phyloP scores from a whole-genome alignment of 2,888 invertebrate species.

The Lasius platythorax region DNA sequence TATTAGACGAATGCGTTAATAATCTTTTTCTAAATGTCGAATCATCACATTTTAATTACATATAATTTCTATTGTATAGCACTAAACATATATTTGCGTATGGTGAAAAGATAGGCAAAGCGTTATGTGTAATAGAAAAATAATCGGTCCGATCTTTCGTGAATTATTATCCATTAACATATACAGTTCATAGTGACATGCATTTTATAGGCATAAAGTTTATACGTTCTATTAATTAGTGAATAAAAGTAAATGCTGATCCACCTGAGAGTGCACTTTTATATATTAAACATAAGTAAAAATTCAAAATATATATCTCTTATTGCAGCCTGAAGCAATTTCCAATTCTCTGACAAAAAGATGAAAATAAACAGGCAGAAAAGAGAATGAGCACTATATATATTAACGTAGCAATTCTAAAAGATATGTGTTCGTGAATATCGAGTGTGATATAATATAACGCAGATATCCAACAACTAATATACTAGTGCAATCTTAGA shows the following conservation, averaged over 20 bases:
- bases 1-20: constrained; percentile 15
- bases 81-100: neutral
- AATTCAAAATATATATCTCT: neutral
- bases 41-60: neutral
- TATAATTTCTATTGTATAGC: neutral
- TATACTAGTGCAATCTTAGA: neutral
- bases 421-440: neutral
- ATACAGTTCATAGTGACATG: neutral
- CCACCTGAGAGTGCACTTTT: neutral
- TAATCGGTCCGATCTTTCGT: neutral
- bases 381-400: neutral
- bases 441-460: neutral
- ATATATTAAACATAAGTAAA: neutral
- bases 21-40: neutral
- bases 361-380: neutral
- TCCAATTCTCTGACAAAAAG: neutral
- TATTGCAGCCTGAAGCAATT: neutral
- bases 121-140: constrained; percentile 22
- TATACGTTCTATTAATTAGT: neutral
- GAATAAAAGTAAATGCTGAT: neutral
- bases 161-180: neutral
- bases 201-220: neutral
- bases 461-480: neutral
- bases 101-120: constrained; percentile 20
- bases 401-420: neutral